Evolutionary conservation across 2,797 vertebrate species (phyloP), one percentile per base, ranked within the genome.

Genomic region (Emys orbicularis): DNA sequence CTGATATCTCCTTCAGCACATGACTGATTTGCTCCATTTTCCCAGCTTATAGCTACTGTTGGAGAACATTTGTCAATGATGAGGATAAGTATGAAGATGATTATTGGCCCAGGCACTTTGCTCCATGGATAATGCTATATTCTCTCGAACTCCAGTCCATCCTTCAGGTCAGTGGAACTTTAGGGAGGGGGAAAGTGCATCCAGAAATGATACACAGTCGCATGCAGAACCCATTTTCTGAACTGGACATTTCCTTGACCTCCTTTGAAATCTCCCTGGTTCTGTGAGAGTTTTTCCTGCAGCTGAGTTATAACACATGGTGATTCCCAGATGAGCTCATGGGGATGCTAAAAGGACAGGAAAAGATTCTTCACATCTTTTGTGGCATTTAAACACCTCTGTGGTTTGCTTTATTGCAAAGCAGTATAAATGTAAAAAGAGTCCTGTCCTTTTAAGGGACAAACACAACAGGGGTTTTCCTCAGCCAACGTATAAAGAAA

Each of bases 111-210:
- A 0, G 0, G 12, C 56, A 5, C 5, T 95, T 95, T 1, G 0
- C 3, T 3, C 0, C 15, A 19, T 41, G 1, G 2, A 90, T 95
- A 90, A 2, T 0, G 5, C 3, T 8, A 6, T 96, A 95, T 21
- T 0, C 0, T 1, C 18, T 0, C 29, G 79, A 2, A 37, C 96
- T 98, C 3, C 0, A 10, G 0, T 1, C 25, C 0, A 5, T 97
- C 65, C 37, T 94, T 29, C 0, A 52, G 80, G 97, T 97, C 59
- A 97, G 97, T 97, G 68, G 11, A 34, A 72, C 79, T 31, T 81
- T 61, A 87, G 29, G 82, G 4, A 68, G 83, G 19, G 25, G 61
- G 18, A 65, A 81, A 82, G 76, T 19, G 29, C 31, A 31, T 49
- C 1, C 52, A 49, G 4, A 86, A 94, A 68, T 37, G 10, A 84